Base-by-base conservation (phyloP, 2,797 vertebrate species). In the Leptoclinus maculatus region DNA sequence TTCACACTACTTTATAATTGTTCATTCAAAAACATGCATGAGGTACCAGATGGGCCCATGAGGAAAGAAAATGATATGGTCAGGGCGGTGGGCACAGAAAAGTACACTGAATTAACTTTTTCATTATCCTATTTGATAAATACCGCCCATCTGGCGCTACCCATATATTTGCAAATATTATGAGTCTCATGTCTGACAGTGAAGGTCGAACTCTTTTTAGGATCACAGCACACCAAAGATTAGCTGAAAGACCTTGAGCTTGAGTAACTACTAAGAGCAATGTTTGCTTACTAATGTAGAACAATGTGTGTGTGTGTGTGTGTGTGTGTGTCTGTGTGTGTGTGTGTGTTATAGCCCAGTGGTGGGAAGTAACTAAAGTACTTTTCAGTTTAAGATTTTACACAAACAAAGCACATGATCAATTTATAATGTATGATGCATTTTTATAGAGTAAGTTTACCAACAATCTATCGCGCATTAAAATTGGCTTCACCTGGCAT, bases 121-220 rank as follows among this genome's bases (percentile, higher is more conserved):
- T 79, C 71, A 76, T 83, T 75, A 76, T 75, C 38, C 58, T 77
- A 16, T 79, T 71, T 75, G 59, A 71, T 71, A 69, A 79, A 74
- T n/a, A 59, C 60, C 72, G 19, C 71, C 87, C 89, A 91, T 90
- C 90, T 93, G 91, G 79, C 53, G 21, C 82, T 71, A 12, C 76
- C 53, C 85, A 88, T 84, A 83, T 79, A 88, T 87, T 85, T 82
- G 87, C 88, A 90, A 88, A 76, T 80, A 82, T 90, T 83, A 89
- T 63, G 67, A 64, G 82, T 70, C 36, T 34, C 68, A 60, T 76
- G 78, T 78, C 71, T 83, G 88, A 87, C 84, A 85, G 66, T 13
- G 67, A 88, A 90, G 90, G 88, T 85, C 45, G 36, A 80, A 75
- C 41, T 58, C 43, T 57, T 68, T 76, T 74, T 49, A 63, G 43